These are phyloP conservation scores for Euspilapteryx auroguttella DNA, from an alignment of 2,888 invertebrate species.

Conservation along the genomic window DNA sequence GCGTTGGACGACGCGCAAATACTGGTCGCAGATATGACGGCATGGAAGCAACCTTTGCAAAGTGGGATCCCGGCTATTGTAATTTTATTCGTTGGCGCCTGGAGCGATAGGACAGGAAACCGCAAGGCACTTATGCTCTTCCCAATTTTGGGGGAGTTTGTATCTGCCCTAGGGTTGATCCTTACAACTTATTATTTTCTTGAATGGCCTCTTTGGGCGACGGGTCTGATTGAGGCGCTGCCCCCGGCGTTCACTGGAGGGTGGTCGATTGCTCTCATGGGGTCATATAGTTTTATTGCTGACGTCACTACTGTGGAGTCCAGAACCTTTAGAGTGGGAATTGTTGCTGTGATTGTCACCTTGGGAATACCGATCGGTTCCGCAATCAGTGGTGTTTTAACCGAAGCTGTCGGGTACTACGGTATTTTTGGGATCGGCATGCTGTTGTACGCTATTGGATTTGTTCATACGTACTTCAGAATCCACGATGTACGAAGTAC, in stretches of 20 bases:
- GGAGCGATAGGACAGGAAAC: conserved; percentile 63
- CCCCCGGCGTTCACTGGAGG: conserved; percentile 63
- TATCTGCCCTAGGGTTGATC: conserved; percentile 49
- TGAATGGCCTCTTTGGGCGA: conserved; percentile 57
- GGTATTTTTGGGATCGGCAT: conserved; percentile 37
- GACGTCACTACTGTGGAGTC: conserved; percentile 61
- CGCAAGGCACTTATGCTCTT: conserved; percentile 59
- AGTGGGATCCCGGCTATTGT: conserved; percentile 58
- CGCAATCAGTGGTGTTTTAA: conserved; percentile 51
- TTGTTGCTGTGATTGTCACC: conserved; percentile 56
- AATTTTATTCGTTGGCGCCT: conserved; percentile 62
- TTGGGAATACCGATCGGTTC: conserved; percentile 50
- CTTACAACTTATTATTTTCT: conserved; percentile 54
- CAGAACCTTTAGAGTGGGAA: conserved; percentile 63
- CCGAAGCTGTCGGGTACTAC: conserved; percentile 40
- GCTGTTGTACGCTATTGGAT: conserved; percentile 25
- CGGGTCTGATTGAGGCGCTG: conserved; percentile 54
- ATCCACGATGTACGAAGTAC: conserved; percentile 30
- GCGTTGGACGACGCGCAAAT: conserved; percentile 36
- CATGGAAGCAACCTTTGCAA: conserved; percentile 57
- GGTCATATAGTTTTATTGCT: conserved; percentile 63
- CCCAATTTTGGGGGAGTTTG: conserved; percentile 56
- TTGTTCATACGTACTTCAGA: conserved; percentile 29
- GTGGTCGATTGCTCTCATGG: conserved; percentile 55
- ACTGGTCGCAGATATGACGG: conserved; percentile 51